Percentiles rank a stretch among this genome's conserved stretches.
Conservation (phyloP, 2,888 invertebrate genomes). For the Mactromeris polynyma region DNA sequence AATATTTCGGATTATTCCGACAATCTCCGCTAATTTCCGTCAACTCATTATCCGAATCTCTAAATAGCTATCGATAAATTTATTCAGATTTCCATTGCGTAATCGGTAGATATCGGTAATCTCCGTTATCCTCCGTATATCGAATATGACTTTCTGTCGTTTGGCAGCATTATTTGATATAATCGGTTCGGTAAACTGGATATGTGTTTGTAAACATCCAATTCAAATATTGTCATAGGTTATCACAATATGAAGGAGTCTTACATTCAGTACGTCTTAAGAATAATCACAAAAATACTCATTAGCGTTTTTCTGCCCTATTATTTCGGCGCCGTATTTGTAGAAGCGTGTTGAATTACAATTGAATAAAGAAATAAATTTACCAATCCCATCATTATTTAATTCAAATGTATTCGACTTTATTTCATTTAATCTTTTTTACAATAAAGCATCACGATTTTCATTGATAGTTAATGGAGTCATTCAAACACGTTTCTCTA, state of each 20-base stretch:
- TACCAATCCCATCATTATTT: not conserved
- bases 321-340: not conserved
- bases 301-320: not conserved
- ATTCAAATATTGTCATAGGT: constrained; percentile 18
- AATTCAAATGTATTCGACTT: too few species aligned
- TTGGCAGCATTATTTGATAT: not conserved
- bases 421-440: too few species aligned
- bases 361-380: not conserved
- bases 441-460: too few species aligned
- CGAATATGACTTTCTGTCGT: not conserved
- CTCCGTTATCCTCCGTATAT: not conserved
- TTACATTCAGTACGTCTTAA: not conserved
- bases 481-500: too few species aligned
- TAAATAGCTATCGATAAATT: not conserved
- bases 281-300: not conserved
- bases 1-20: not conserved
- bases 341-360: not conserved
- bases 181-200: not conserved
- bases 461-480: too few species aligned
- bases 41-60: not conserved
- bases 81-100: not conserved
- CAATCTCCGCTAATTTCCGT: not conserved
- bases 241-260: not conserved
- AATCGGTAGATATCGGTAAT: not conserved
- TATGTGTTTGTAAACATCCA: constrained; percentile 18